Evolutionary conservation across 2,888 invertebrate species (phyloP), one percentile per base, ranked within the genome.

Genomic region (Acronicta alni): DNA sequence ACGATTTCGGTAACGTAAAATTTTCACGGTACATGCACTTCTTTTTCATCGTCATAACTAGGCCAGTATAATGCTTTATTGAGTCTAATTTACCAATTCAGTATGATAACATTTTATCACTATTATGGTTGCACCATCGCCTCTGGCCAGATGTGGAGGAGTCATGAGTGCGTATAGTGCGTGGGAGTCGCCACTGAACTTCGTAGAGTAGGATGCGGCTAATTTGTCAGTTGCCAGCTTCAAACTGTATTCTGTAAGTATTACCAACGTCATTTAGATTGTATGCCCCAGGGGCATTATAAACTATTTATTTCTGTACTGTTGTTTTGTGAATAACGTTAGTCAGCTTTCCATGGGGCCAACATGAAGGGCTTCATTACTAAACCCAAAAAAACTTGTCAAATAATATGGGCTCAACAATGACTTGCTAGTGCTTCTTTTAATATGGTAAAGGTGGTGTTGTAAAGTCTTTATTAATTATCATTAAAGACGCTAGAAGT

Each of bases 111-210:
- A 49, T 75, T 68, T 67, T 75, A 81, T 89, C 87, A 90, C 84
- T 79, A 75, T 80, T 82, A 81, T 80, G 79, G 81, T 88, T 86
- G 86, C 87, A 88, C 83, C 86, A 88, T 77, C 82, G 72, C 68
- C 80, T 80, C 77, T 79, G 66, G 77, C 67, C 77, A 77, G 79
- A 81, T 81, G 30, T 30, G 35, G 32, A 78, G 80, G 82, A 89
- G 86, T 90, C 88, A n/a, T n/a, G n/a, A 91, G 90, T 89, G 88
- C 89, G 86, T 77, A 69, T 76, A 58, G 68, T 53, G 83, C 74
- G 86, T 85, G 85, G 88, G 93, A 84, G 89, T 86, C 88, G 87
- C 74, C 89, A 89, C 86, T 90, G 89, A 90, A 89, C 90, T 92
- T 86, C 83, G 84, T 86, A 82, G 87, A 87, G 85, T 86, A 92